These are phyloP conservation scores for Parnassius apollo DNA, from an alignment of 2,888 invertebrate genomes.

Conservation along the genomic window DNA sequence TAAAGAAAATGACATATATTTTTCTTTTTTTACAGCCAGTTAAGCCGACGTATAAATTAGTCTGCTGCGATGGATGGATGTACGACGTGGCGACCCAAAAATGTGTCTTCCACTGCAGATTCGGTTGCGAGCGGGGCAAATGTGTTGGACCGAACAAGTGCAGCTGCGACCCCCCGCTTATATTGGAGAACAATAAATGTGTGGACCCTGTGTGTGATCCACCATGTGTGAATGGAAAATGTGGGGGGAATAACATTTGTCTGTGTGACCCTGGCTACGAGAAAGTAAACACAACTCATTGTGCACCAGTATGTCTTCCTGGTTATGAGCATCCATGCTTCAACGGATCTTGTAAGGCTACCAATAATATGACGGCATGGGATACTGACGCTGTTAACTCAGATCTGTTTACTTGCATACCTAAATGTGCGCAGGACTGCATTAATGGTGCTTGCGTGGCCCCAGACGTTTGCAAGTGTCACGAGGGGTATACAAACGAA, in stretches of 20 bases:
- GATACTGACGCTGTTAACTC: neutral
- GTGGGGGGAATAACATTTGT: constrained; percentile 36
- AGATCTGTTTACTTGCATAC: constrained; percentile 11
- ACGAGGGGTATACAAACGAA: constrained; percentile 18
- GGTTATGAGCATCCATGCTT: constrained; percentile 21
- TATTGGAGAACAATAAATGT: constrained; percentile 34
- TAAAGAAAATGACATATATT: too few species aligned
- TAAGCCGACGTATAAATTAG: neutral
- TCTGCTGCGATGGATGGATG: constrained; percentile 31
- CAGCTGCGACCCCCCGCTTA: constrained; percentile 44
- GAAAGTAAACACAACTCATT: constrained; percentile 32
- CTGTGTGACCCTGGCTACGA: constrained; percentile 42
- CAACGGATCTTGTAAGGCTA: constrained; percentile 1
- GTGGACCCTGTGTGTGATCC: constrained; percentile 42
- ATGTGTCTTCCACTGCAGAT: constrained; percentile 39
- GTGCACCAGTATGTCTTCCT: constrained; percentile 26
- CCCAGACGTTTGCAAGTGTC: constrained; percentile 24
- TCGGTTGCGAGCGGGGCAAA: constrained; percentile 48
- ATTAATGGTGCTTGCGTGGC: constrained; percentile 21
- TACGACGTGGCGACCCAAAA: constrained; percentile 18
- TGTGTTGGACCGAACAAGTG: constrained; percentile 51
- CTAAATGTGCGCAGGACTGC: constrained; percentile 21
- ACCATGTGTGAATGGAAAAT: constrained; percentile 44
- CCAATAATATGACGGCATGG: too few species aligned
- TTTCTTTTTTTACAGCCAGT: neutral